Evolutionary conservation across 1,140 invertebrate species (phyloP).

Genomic region (Drosophila sechellia): DNA sequence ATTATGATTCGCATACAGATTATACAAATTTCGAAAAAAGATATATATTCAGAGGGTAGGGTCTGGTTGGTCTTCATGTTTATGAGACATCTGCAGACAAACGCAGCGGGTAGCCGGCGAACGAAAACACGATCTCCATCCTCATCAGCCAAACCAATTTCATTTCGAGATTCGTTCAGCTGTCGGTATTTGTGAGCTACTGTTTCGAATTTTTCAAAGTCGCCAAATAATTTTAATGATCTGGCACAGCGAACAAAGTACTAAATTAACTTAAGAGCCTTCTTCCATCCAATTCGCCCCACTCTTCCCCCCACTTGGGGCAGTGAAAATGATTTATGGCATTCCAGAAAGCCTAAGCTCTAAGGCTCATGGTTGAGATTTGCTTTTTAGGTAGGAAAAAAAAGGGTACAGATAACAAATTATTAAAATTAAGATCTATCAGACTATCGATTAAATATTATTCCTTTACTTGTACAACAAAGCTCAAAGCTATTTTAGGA

Average conservation of each 20-base stretch:
- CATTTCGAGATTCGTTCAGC: conserved; percentile 75
- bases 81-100: conserved; percentile 61
- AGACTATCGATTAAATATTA: not conserved
- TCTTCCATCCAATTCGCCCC: conserved; percentile 20
- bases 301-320: conserved; percentile 14
- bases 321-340: conserved; percentile 60
- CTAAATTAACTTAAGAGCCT: conserved; percentile 65
- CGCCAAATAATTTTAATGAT: conserved; percentile 65
- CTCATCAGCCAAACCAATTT: conserved; percentile 55
- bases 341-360: conserved; percentile 50
- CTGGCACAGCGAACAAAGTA: conserved; percentile 55
- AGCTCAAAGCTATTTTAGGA: not conserved
- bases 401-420: not conserved
- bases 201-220: conserved; percentile 75
- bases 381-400: conserved; percentile 2
- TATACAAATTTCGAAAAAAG: conserved; percentile 59
- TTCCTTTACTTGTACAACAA: not conserved
- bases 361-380: conserved; percentile 43
- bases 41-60: conserved; percentile 20
- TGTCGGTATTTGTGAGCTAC: conserved; percentile 78
- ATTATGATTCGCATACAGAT: conserved; percentile 71
- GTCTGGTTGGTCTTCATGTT: conserved; percentile 47
- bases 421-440: not conserved
- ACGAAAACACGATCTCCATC: conserved; percentile 25
- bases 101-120: conserved; percentile 47